Percentiles rank a stretch among this genome's conserved stretches.
Conservation (phyloP, 2,113 vertebrate species). For the Melierax canorus region DNA sequence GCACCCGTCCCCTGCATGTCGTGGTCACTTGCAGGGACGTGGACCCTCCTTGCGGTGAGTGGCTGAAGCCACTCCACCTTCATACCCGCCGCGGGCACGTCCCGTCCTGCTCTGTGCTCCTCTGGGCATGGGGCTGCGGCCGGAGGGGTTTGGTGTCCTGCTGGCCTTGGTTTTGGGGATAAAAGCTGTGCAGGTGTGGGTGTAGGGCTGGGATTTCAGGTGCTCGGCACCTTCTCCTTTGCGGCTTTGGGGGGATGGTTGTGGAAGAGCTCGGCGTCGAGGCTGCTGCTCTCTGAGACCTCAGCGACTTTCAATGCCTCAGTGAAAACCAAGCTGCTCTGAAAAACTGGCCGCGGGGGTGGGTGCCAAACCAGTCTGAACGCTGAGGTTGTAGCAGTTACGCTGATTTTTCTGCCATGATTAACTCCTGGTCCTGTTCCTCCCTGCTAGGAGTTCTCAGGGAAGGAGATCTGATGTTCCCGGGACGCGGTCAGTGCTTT, state of each 20-base stretch:
- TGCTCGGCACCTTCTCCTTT: background rate
- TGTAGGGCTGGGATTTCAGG: background rate
- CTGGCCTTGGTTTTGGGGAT: background rate
- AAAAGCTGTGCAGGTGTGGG: background rate
- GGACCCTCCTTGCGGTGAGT: fast-evolving
- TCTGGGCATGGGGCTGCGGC: fast-evolving
- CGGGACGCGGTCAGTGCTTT: background rate
- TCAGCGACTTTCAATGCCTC: background rate
- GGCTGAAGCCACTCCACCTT: background rate
- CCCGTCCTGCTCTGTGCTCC: background rate
- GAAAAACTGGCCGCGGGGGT: background rate
- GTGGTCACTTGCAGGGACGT: fast-evolving
- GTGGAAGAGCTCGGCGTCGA: fast-evolving
- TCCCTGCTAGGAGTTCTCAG: background rate
- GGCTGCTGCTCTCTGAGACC: background rate
- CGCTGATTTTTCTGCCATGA: background rate
- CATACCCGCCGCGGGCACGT: fast-evolving
- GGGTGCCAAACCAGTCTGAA: background rate
- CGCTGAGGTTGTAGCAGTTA: background rate
- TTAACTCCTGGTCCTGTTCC: background rate
- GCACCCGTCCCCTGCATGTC: background rate
- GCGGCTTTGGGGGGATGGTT: background rate
- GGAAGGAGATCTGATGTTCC: background rate
- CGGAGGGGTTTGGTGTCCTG: background rate
- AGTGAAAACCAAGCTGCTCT: background rate